phyloP scores from a whole-genome alignment of 1,140 invertebrate genomes.

The Bombus cullumanus region DNA sequence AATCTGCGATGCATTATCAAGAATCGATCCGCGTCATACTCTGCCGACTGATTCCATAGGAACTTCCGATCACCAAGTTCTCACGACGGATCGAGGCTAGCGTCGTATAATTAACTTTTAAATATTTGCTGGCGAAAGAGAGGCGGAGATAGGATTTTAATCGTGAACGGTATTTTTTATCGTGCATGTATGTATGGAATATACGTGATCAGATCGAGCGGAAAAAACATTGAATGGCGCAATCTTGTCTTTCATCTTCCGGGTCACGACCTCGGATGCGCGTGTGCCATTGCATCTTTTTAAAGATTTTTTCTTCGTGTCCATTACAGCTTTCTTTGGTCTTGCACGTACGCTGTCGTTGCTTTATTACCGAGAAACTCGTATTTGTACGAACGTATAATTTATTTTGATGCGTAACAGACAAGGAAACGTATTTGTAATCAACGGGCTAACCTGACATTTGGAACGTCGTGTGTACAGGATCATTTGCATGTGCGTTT shows the following conservation, averaged over 20 bases:
- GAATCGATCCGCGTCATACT: neutral
- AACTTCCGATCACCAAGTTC: neutral
- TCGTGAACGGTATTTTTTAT: slow-evolving; percentile 1
- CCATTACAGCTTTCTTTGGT: neutral
- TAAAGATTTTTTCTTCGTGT: neutral
- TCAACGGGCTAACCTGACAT: slow-evolving; percentile 1
- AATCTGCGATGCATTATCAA: neutral
- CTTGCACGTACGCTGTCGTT: neutral
- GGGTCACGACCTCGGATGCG: neutral
- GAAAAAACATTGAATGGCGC: slow-evolving; percentile 26
- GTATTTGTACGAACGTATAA: neutral
- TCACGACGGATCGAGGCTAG: neutral
- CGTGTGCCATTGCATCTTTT: neutral
- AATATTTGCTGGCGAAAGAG: neutral
- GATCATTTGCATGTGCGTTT: slow-evolving; percentile 7
- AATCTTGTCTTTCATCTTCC: slow-evolving; percentile 35
- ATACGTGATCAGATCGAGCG: neutral
- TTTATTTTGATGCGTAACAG: neutral
- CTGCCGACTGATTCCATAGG: no score
- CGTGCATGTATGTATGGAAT: neutral
- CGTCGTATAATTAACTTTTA: slow-evolving; percentile 5
- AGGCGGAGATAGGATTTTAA: neutral
- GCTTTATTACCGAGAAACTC: neutral
- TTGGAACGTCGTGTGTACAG: neutral
- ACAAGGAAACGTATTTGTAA: no score